Base-by-base conservation (phyloP, 2,113 vertebrate species). In the Eleginops maclovinus region DNA sequence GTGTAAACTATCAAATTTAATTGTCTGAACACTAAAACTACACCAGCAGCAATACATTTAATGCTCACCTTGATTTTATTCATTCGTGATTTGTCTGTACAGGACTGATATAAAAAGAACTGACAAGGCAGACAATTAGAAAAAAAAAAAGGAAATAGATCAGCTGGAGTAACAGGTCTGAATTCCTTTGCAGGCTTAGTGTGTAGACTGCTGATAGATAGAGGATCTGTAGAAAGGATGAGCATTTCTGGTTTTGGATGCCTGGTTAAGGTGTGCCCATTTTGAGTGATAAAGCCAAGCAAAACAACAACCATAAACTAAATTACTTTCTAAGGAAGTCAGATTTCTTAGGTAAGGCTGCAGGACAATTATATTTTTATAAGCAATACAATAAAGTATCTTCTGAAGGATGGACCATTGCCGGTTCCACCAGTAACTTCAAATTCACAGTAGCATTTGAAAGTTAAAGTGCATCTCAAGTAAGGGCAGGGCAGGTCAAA, bases 1-100 rank as follows among this genome's bases (percentile, higher is more conserved):
- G 0, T 66, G 56, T 75, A 55, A 77, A 67, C 73, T 70, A 76
- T 81, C 81, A 85, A 55, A 80, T 79, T 70, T 82, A 83, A 73
- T 72, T 7, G 56, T 40, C 31, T 51, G 1, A 31, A 43, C 21
- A 46, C 3, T 22, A 19, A 64, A 70, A 71, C 44, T 47, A 19
- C 63, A 79, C 70, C 75, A 4, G 36, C 0, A 24, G 82, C 78
- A 73, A 79, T 55, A 22, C 4, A 53, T 1, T 31, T 26, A 69
- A 75, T 74, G 4, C 14, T 6, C 10, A 10, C n/a, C 44, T 53
- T 50, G 83, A 58, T 71, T 56, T 46, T 67, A n/a, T n/a, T n/a
- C n/a, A n/a, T n/a, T 36, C n/a, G n/a, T 24, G 74, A 78, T 87
- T 31, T 80, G 79, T 84, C 71, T 58, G 1, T 56, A 68, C 73